Conservation (phyloP, 2,888 invertebrate genomes). For the Pollenia angustigena region DNA sequence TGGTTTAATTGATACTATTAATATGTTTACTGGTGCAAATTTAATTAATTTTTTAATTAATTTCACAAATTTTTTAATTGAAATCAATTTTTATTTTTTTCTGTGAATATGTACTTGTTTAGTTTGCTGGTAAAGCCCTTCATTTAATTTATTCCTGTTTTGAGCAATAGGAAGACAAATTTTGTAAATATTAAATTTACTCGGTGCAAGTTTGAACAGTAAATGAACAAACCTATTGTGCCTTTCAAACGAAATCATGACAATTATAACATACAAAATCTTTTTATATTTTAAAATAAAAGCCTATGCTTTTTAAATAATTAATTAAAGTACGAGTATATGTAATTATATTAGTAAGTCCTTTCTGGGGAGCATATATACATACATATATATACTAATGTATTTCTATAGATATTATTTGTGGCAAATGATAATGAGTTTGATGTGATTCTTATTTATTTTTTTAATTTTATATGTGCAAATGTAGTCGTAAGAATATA, state of each 20-base stretch:
- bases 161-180: no score
- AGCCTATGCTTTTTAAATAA: conserved; percentile 55
- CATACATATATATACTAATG: background rate
- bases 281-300: conserved; percentile 28
- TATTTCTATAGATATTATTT: background rate
- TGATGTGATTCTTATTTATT: conserved; percentile 43
- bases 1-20: no score
- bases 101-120: no score
- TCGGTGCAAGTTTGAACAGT: no score
- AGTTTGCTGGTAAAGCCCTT: no score
- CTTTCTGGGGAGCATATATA: conserved; percentile 1
- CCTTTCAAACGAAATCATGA: background rate
- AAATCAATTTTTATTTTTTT: no score
- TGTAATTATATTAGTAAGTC: conserved; percentile 38
- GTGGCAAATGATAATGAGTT: conserved; percentile 42
- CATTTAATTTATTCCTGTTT: no score
- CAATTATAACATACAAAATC: conserved; percentile 21
- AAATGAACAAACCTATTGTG: background rate
- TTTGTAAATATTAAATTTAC: no score
- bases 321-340: conserved; percentile 31
- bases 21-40: no score
- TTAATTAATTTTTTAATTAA: no score
- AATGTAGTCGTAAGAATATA: background rate
- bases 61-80: no score
- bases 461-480: background rate